Evolutionary conservation across 2,113 vertebrate genomes (phyloP).

Genomic region (Macquaria ambigua): DNA sequence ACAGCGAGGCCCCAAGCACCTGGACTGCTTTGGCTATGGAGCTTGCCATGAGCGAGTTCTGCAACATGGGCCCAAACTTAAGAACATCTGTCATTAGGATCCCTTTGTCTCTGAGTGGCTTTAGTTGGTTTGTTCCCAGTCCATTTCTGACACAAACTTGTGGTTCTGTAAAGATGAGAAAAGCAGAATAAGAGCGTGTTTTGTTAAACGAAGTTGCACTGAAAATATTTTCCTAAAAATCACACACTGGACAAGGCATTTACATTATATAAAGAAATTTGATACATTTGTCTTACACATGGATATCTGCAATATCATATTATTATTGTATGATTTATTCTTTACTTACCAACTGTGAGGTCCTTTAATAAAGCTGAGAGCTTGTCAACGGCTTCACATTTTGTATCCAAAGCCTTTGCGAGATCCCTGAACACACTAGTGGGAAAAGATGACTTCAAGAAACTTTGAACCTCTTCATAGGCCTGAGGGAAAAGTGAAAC

Average conservation of each 20-base stretch:
- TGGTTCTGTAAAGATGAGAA: slow-evolving; percentile 48
- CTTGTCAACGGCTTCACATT: slow-evolving; percentile 52
- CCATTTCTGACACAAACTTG: slow-evolving; percentile 20
- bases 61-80: slow-evolving; percentile 71
- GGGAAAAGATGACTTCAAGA: slow-evolving; percentile 55
- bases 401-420: slow-evolving; percentile 55
- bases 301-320: neutral
- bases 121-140: slow-evolving; percentile 14
- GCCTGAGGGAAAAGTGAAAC: slow-evolving; percentile 51
- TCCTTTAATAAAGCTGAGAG: slow-evolving; percentile 61
- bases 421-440: slow-evolving; percentile 45
- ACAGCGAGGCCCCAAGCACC: slow-evolving; percentile 48
- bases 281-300: neutral
- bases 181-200: neutral
- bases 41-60: slow-evolving; percentile 54
- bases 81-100: slow-evolving; percentile 43
- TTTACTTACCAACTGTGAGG: slow-evolving; percentile 61
- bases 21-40: slow-evolving; percentile 68
- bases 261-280: neutral
- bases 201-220: neutral
- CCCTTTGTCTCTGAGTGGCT: slow-evolving; percentile 18
- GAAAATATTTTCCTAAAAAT: neutral
- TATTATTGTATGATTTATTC: neutral
- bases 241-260: neutral
- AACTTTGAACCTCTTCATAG: slow-evolving; percentile 65